Conservation (phyloP, 2,797 vertebrate species). For the Spinus olivaceus region DNA sequence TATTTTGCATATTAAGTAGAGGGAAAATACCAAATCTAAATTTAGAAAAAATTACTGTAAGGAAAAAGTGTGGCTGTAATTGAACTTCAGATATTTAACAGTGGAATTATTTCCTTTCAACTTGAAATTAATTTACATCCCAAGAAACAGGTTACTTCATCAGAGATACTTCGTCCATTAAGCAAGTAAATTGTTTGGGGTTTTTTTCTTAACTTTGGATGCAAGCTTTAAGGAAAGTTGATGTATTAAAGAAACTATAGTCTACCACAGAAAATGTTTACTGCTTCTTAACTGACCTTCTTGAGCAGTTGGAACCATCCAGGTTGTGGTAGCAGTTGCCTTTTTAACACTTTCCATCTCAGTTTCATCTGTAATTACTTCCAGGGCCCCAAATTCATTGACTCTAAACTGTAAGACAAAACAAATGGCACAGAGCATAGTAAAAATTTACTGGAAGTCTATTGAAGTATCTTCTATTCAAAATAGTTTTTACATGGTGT, state of each 20-base stretch:
- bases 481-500: not conserved
- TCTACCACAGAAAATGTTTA: not conserved
- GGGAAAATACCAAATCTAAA: not conserved
- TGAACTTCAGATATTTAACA: not conserved
- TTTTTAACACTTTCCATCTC: constrained; percentile 85
- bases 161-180: not conserved
- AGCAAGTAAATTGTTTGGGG: not conserved
- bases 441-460: not conserved
- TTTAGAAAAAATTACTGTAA: not conserved
- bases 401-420: constrained; percentile 78
- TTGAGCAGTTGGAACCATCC: constrained; percentile 85
- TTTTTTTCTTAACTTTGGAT: not conserved
- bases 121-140: not conserved
- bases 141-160: not conserved
- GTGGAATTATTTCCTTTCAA: not conserved
- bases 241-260: not conserved
- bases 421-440: not conserved
- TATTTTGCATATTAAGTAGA: not conserved
- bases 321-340: constrained; percentile 84
- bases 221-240: not conserved
- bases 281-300: constrained; percentile 72
- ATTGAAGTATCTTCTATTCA: not conserved
- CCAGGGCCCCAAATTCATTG: constrained; percentile 85
- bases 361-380: constrained; percentile 84
- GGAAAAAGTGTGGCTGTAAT: not conserved